Evolutionary conservation across 2,888 invertebrate species (phyloP).

Genomic region (Byasa hedistus): DNA sequence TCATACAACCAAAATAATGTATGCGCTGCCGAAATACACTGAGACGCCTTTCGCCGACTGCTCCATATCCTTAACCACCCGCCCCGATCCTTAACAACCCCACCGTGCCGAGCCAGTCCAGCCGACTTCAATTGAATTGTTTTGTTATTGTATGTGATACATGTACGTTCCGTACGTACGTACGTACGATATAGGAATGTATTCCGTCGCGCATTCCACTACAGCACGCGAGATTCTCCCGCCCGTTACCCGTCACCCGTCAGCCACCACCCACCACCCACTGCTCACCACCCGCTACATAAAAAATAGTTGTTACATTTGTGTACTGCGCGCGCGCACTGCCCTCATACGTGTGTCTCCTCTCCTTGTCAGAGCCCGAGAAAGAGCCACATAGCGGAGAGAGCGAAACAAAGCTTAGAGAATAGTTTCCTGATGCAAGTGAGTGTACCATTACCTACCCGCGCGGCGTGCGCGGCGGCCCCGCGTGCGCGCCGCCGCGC

Average conservation of each 20-base stretch:
- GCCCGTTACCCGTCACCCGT: background rate
- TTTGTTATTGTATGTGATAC: background rate
- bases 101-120: background rate
- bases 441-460: constrained; percentile 48
- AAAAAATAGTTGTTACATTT: background rate
- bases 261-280: background rate
- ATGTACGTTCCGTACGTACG: too few species aligned
- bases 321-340: constrained; percentile 31
- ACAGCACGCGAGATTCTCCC: too few species aligned
- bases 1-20: constrained; percentile 66
- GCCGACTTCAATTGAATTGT: constrained; percentile 3
- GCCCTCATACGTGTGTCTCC: constrained; percentile 59
- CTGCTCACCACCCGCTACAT: background rate
- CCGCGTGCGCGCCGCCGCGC: background rate
- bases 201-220: too few species aligned
- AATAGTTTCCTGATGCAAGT: constrained; percentile 78
- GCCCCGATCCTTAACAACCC: background rate
- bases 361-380: constrained; percentile 77
- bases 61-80: background rate
- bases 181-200: too few species aligned
- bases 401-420: constrained; percentile 77
- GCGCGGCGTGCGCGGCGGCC: constrained; percentile 12
- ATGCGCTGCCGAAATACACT: constrained; percentile 60
- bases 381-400: constrained; percentile 77
- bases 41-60: constrained; percentile 41